Percentiles rank a stretch among this genome's conserved stretches.
Evolutionary conservation across 2,888 invertebrate species (phyloP).

Genomic region (Ormyrus thymus): DNA sequence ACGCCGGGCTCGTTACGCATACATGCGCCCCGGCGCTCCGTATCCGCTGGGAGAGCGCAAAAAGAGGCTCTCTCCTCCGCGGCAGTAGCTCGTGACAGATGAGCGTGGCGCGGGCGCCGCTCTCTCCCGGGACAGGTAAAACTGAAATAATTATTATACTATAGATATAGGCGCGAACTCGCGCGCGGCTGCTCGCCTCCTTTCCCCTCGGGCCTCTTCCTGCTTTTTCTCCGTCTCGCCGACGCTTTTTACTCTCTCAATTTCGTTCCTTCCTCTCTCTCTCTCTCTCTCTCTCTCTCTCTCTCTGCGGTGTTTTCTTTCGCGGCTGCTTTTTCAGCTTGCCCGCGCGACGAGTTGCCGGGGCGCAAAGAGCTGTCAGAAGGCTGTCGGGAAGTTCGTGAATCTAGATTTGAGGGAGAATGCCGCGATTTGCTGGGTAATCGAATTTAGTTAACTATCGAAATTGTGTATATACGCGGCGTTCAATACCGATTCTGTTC

Average conservation of each 20-base stretch:
- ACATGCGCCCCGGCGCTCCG: background rate
- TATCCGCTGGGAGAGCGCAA: background rate
- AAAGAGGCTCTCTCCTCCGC: background rate
- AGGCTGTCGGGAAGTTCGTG: background rate
- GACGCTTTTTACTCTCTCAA: background rate
- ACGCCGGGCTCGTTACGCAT: background rate
- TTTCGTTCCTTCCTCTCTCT: background rate
- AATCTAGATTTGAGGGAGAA: conserved; percentile 9
- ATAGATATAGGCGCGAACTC: conserved; percentile 26
- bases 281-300: conserved; percentile 9
- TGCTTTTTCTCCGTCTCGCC: conserved; percentile 1
- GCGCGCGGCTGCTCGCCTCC: background rate
- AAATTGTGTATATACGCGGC: too few species aligned
- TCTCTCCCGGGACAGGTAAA: conserved; percentile 47
- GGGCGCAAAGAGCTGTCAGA: background rate
- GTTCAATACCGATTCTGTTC: too few species aligned
- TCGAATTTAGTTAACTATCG: background rate
- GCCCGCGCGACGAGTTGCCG: background rate
- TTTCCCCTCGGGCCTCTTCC: conserved; percentile 24
- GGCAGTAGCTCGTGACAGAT: conserved; percentile 47
- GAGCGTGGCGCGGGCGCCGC: conserved; percentile 13
- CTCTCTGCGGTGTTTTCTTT: background rate
- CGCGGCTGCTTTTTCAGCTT: conserved; percentile 13
- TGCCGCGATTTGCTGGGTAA: background rate
- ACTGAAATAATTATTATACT: conserved; percentile 54